A percentile compares a stretch with the other conserved stretches of the same genome.
Conservation (phyloP, 2,888 invertebrate genomes). For the Stenichneumon culpator region DNA sequence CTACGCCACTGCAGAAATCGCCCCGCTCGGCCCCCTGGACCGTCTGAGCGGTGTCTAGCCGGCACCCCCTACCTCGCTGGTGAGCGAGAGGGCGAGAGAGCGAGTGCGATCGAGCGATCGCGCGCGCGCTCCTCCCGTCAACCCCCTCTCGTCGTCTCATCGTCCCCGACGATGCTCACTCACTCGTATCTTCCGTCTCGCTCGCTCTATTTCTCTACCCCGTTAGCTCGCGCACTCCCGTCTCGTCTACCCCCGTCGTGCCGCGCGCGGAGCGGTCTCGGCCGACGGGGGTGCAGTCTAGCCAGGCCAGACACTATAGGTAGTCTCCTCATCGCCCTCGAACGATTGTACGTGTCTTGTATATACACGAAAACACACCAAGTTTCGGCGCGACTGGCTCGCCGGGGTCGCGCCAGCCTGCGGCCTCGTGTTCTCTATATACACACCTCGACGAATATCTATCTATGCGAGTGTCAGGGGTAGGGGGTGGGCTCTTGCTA, state of each 20-base stretch:
- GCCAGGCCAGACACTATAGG: constrained; percentile 80
- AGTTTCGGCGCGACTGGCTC: constrained; percentile 62
- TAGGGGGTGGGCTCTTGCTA: constrained; percentile 14
- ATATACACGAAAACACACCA: constrained; percentile 43
- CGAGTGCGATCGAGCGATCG: constrained; percentile 56
- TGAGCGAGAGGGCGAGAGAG: constrained; percentile 48
- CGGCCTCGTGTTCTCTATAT: constrained; percentile 73
- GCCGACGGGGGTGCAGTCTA: constrained; percentile 81
- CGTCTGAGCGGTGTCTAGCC: constrained; percentile 85
- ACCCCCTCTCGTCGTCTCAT: constrained; percentile 71
- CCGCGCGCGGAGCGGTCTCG: constrained; percentile 75
- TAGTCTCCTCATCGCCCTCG: constrained; percentile 60
- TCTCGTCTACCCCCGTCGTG: constrained; percentile 78
- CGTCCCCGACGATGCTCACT: constrained; percentile 64
- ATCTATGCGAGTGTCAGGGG: not conserved
- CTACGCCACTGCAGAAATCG: constrained; percentile 80
- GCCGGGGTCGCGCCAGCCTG: constrained; percentile 69
- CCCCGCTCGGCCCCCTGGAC: constrained; percentile 82
- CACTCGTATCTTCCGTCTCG: constrained; percentile 81
- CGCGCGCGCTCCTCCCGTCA: constrained; percentile 79
- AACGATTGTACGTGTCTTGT: constrained; percentile 36
- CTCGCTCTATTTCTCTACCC: constrained; percentile 80
- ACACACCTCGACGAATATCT: constrained; percentile 41
- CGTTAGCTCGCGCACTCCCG: constrained; percentile 84
- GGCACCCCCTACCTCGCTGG: constrained; percentile 84